Evolutionary conservation across 2,888 invertebrate genomes (phyloP).

Genomic region (Latrodectus elegans): DNA sequence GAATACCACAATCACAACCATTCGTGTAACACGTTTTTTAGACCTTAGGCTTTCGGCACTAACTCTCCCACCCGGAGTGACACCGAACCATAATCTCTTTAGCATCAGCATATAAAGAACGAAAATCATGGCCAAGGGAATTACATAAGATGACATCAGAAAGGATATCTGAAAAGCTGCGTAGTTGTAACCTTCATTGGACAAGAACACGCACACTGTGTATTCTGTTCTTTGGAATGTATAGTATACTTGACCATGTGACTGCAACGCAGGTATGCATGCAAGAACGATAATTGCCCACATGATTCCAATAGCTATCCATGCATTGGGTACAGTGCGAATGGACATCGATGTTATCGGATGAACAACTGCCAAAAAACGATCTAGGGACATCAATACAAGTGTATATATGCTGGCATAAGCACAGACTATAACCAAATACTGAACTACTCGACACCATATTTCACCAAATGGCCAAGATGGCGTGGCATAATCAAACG

Average conservation of each 20-base stretch:
- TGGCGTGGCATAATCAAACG: constrained; percentile 89
- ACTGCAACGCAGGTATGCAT: constrained; percentile 85
- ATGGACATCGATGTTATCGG: constrained; percentile 91
- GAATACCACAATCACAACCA: constrained; percentile 92
- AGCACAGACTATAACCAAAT: constrained; percentile 92
- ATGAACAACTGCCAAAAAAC: constrained; percentile 93
- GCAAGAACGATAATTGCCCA: constrained; percentile 88
- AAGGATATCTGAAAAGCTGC: constrained; percentile 85
- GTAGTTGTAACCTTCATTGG: constrained; percentile 75
- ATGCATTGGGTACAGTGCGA: constrained; percentile 87
- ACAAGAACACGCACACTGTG: constrained; percentile 83
- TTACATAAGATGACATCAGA: constrained; percentile 89
- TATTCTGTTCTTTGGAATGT: constrained; percentile 78
- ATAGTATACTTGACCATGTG: constrained; percentile 85
- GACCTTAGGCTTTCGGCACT: constrained; percentile 88
- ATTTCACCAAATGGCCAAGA: constrained; percentile 91
- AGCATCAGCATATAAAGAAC: constrained; percentile 92
- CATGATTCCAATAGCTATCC: constrained; percentile 84
- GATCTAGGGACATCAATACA: constrained; percentile 93
- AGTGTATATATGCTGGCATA: constrained; percentile 95
- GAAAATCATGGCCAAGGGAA: constrained; percentile 89
- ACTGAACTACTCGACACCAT: constrained; percentile 85
- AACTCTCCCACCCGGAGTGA: constrained; percentile 84
- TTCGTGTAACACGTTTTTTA: constrained; percentile 90
- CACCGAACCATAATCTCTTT: constrained; percentile 87